Evolutionary conservation across 2,797 vertebrate genomes (phyloP), one percentile per base, ranked within the genome.

Genomic region (Danio choprae): DNA sequence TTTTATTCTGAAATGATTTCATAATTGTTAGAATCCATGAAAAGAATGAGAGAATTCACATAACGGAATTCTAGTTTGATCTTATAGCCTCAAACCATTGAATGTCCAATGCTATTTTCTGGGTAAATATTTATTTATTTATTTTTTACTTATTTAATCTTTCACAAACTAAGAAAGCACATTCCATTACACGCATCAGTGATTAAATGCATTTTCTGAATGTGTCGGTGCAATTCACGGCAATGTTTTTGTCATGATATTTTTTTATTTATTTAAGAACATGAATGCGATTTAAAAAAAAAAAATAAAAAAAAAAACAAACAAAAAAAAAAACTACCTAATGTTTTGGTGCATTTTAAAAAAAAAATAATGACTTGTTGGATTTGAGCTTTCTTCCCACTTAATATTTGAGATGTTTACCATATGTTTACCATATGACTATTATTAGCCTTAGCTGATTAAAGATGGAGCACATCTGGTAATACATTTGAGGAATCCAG

Each of bases 141-240:
- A 29, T 0, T 16, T 36, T 13, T 7, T 1, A 9, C 53, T 22
- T 44, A 50, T 40, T 36, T 56, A 22, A 36, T 48, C 13, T 73
- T 5, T 55, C 67, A 38, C 46, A 58, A 82, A 73, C 76, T 73
- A 51, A 80, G 29, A 7, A 69, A 85, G 82, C 77, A 84, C 80
- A 81, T 58, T 80, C 70, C 44, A 12, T 70, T 60, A 70, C 22
- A 77, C 80, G 80, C 82, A 18, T 58, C 41, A 36, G 4, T 38
- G 16, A 81, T 7, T 20, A 16, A 81, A 55, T 56, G 4, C 50
- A 50, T 43, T 22, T 6, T 64, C 43, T 72, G 16, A 73, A 80
- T 36, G 1, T 62, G 36, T 64, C n/a, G n/a, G n/a, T n/a, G n/a
- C n/a, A n/a, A n/a, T n/a, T n/a, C n/a, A n/a, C n/a, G n/a, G 65